Base-by-base conservation (phyloP, 2,113 vertebrate genomes). In the Lipophrys pholis region DNA sequence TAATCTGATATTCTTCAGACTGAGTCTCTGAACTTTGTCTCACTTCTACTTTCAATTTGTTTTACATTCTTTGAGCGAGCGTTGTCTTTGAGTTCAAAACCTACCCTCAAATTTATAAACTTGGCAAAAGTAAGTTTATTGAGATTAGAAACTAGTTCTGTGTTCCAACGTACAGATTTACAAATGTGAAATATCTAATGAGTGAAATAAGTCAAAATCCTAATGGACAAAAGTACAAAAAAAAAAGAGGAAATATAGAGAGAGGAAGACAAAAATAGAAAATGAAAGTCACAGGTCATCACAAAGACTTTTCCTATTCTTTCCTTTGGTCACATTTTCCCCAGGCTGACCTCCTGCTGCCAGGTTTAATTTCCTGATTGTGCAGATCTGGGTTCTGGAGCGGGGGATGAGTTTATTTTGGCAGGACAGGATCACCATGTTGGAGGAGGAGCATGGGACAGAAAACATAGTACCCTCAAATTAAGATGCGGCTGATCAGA, bases 341-440 rank as follows among this genome's bases (percentile, higher is more conserved):
- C 52, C 52, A 30, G 61, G 42, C 45, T 80, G 80, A 82, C 58
- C 74, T 68, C 61, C 17, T 48, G 12, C 76, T 77, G 57, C 60
- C 79, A 81, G 65, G 54, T 86, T 83, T 87, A 16, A 92, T 89
- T 88, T 85, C 75, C 81, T 81, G 69, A 82, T 80, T 53, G 50
- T 16, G 57, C 52, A 87, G 73, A 80, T 83, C 66, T 80, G 77
- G 39, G 73, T 86, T 81, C 82, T 39, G 14, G 52, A 82, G 76
- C 43, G 15, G 69, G 52, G 39, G 61, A 73, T 52, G 58, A 69
- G 81, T 88, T 90, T 83, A 84, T 68, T 88, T 87, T 88, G 83
- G 89, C 83, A 43, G 80, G 42, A 39, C 56, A 48, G 16, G 12
- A 56, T 75, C 58, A 7, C 39, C 46, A 40, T 56, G 14, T 71